phyloP scores from a whole-genome alignment of 2,888 invertebrate species.

The Julus scandinavius region DNA sequence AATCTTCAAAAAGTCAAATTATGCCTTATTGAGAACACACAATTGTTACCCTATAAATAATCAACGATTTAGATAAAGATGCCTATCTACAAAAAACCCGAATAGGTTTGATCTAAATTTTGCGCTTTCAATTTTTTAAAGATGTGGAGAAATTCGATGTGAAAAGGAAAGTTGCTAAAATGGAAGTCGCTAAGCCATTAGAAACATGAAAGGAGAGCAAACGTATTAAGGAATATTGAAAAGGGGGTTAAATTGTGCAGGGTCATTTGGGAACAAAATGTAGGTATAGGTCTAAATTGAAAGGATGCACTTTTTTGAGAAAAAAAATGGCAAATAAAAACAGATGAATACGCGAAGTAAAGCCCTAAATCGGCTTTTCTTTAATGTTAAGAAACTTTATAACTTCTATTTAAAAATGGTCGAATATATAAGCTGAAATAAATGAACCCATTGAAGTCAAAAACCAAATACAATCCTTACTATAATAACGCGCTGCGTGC shows the following conservation, averaged over 20 bases:
- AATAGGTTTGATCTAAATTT: constrained; percentile 41
- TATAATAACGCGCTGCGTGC: background rate
- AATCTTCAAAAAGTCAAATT: constrained; percentile 34
- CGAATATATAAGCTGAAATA: constrained; percentile 24
- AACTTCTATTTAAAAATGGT: constrained; percentile 30
- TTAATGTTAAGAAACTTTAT: constrained; percentile 40
- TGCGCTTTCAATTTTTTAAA: constrained; percentile 37
- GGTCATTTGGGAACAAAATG: constrained; percentile 43
- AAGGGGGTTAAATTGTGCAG: constrained; percentile 45
- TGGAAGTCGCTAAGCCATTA: constrained; percentile 43
- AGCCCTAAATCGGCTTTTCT: constrained; percentile 45
- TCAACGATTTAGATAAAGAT: constrained; percentile 43
- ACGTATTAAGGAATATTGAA: constrained; percentile 37
- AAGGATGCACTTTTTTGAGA: constrained; percentile 7
- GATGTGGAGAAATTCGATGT: constrained; percentile 27
- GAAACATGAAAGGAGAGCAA: constrained; percentile 45
- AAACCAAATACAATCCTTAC: background rate
- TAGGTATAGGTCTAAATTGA: constrained; percentile 10
- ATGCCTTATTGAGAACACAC: constrained; percentile 41
- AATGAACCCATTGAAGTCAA: constrained; percentile 27
- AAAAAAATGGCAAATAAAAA: background rate
- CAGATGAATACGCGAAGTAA: background rate
- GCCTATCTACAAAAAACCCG: constrained; percentile 17
- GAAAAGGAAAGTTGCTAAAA: constrained; percentile 44
- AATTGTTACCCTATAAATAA: constrained; percentile 46